Evolutionary conservation across 2,797 vertebrate species (phyloP), one percentile per base, ranked within the genome.

Genomic region (Hyperoplus immaculatus): DNA sequence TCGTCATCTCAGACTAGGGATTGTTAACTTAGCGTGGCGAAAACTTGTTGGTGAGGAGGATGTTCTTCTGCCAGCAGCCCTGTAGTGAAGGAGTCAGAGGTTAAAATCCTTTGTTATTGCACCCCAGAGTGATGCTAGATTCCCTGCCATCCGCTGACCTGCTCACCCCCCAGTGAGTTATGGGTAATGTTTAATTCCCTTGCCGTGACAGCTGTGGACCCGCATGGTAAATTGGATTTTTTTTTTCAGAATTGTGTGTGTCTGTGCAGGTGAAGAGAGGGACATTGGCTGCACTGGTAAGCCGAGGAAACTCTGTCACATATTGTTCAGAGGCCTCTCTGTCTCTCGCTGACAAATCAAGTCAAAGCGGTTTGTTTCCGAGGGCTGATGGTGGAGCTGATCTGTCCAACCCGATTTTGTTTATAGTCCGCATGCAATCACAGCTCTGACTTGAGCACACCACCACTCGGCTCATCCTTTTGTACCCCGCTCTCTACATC

Each of bases 111-210:
- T 90, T 94, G 88, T 93, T 94, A 94, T 92, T 92, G 90, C 86
- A 90, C 89, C 87, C 87, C 69, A 89, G 92, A 93, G 92, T 93
- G 89, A 92, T 91, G 90, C 91, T 93, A 88, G 81, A 85, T 81
- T 84, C 78, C 85, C 82, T 77, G 85, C 89, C 80, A 74, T 86
- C 68, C 83, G 15, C 79, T 93, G 92, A 93, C 92, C 93, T 86
- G 90, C 88, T 80, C 86, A 67, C 74, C 79, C 89, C 84, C 85
- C 83, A 67, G 87, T 92, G 93, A 94, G 88, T 94, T 94, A 94
- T 93, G 92, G 92, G 89, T 92, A 92, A 93, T 91, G 90, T 93
- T 93, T 92, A 92, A 94, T 93, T 94, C 92, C 87, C 87, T 70
- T 49, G 80, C 86, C 10, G 78, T 93, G 92, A 94, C 92, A 94